Evolutionary conservation across 2,888 invertebrate species (phyloP), one percentile per base, ranked within the genome.

Genomic region (Stenchaetothrips biformis): DNA sequence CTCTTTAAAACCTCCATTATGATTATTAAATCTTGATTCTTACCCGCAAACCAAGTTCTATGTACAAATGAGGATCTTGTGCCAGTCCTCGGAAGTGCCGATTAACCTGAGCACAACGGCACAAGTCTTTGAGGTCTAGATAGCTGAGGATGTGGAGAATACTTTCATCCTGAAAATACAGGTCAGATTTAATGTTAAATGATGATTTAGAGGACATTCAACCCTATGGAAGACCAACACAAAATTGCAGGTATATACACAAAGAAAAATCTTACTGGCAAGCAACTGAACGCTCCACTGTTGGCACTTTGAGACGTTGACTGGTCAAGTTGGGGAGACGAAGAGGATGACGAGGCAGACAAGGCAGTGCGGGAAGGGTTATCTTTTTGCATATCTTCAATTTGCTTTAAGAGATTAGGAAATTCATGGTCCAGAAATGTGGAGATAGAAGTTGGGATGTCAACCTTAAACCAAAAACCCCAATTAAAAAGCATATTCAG

Each of bases 71-170:
- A 13, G 93, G 90, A 86, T 97, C 95, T 0, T 90, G 90, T 47
- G 92, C 93, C 81, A 92, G 91, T 83, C 91, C 89, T 86, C 91
- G 90, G 86, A 93, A 95, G 84, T 91, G 91, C 83, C 89, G 90
- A 85, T 93, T 94, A 1, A 95, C 92, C 86, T 92, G 92, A 6
- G 94, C 92, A 84, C 95, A 92, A 48, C 92, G 89, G 86, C 93
- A 92, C 16, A 96, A 87, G 0, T 95, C 94, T 83, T 90, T 90
- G 81, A 96, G 89, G 85, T 96, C 96, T 84, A 97, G 88, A 86
- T 93, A 94, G 11, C 83, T 82, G 80, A 85, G 83, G 62, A 85
- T 84, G 78, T 84, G 82, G 79, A 95, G 88, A 80, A 95, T 90
- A 4, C 95, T 92, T 89, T 97, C 97, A 85, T 93, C 92, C 95